A percentile compares a stretch with the other conserved stretches of the same genome.
Conservation (phyloP, 2,113 vertebrate genomes). For the Meles meles region DNA sequence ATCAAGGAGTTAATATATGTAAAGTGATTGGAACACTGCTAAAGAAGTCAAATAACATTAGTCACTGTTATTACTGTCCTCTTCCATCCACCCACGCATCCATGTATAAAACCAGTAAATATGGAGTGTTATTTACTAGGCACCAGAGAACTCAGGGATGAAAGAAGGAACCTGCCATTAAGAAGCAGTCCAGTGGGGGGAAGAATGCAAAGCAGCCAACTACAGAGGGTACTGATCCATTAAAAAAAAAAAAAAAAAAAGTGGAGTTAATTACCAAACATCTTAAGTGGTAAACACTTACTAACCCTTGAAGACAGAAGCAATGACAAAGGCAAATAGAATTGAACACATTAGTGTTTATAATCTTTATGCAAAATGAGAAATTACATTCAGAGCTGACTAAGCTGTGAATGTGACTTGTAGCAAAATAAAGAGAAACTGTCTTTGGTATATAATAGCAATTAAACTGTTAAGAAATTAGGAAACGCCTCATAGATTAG, state of each 20-base stretch:
- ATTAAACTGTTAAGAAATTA: not conserved
- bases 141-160: not conserved
- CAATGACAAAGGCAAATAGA: not conserved
- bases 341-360: not conserved
- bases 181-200: not conserved
- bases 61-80: not conserved
- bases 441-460: not conserved
- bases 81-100: not conserved
- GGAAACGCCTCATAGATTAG: not conserved
- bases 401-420: not conserved
- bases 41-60: not conserved
- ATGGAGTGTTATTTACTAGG: not conserved
- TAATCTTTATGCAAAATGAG: not conserved
- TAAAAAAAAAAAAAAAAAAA: not conserved
- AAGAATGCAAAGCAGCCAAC: not conserved
- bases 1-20: not conserved
- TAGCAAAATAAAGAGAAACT: not conserved
- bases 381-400: not conserved
- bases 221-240: not conserved
- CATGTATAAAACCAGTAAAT: not conserved
- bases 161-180: not conserved
- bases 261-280: not conserved
- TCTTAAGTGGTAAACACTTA: not conserved
- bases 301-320: not conserved
- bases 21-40: not conserved